These are phyloP conservation scores for Xylota sylvarum DNA, from an alignment of 2,888 invertebrate genomes.

Conservation along the genomic window DNA sequence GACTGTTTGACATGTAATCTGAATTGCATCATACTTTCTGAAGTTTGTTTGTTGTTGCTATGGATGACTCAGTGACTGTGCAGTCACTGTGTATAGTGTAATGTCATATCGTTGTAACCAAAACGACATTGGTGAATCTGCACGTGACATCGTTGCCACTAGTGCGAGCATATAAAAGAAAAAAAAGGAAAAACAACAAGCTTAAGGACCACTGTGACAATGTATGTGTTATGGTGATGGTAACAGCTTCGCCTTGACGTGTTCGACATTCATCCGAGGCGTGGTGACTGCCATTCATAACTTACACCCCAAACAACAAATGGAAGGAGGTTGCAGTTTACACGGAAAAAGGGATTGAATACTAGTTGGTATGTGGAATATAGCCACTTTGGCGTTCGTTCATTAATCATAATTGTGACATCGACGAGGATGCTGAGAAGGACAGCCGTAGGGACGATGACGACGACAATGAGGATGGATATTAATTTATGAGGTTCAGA, in stretches of 20 bases:
- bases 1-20: slow-evolving; percentile 48
- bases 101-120: slow-evolving; percentile 35
- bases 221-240: slow-evolving; percentile 18
- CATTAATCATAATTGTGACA: slow-evolving; percentile 70
- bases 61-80: neutral
- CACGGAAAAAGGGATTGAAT: neutral
- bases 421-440: slow-evolving; percentile 35
- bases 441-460: neutral
- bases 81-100: slow-evolving; percentile 40
- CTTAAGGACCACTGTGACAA: slow-evolving; percentile 39
- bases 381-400: slow-evolving; percentile 45
- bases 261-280: slow-evolving; percentile 43
- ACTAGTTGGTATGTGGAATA: slow-evolving; percentile 1
- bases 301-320: slow-evolving; percentile 1
- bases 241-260: slow-evolving; percentile 34
- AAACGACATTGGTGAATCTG: slow-evolving; percentile 67
- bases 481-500: slow-evolving; percentile 64
- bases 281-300: slow-evolving; percentile 43
- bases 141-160: slow-evolving; percentile 61
- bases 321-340: neutral
- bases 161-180: neutral
- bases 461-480: slow-evolving; percentile 36
- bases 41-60: slow-evolving; percentile 1
- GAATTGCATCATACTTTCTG: slow-evolving; percentile 14
- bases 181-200: slow-evolving; percentile 42